Evolutionary conservation across 2,888 invertebrate species (phyloP).

Genomic region (Pocota personata): DNA sequence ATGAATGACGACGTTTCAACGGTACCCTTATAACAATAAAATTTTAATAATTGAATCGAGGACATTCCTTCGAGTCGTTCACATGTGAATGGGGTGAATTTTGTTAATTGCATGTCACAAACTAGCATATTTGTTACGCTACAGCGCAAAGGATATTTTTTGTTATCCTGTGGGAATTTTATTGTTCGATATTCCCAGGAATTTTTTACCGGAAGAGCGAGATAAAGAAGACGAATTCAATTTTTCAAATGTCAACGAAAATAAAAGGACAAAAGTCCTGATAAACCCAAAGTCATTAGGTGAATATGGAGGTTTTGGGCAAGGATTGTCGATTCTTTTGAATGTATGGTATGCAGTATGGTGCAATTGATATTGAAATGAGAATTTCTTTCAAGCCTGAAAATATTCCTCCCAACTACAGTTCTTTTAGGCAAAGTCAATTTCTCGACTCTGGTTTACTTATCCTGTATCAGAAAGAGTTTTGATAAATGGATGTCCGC

Average conservation of each 20-base stretch:
- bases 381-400: no score
- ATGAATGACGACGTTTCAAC: constrained; percentile 1
- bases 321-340: background rate
- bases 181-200: constrained; percentile 43
- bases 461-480: no score
- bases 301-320: background rate
- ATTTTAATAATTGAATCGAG: constrained; percentile 50
- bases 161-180: constrained; percentile 52
- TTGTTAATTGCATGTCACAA: constrained; percentile 59
- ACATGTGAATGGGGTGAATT: constrained; percentile 33
- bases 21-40: constrained; percentile 19
- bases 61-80: constrained; percentile 36
- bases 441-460: no score
- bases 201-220: constrained; percentile 36
- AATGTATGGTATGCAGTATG: background rate
- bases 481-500: no score
- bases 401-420: no score
- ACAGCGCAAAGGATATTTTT: constrained; percentile 24
- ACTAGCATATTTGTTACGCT: constrained; percentile 42
- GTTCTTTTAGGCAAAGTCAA: no score
- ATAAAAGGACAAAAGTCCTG: background rate
- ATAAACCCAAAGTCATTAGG: constrained; percentile 29
- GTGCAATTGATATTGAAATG: no score
- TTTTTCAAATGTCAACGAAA: constrained; percentile 12
- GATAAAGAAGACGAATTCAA: constrained; percentile 18